Percentiles rank a stretch among this genome's conserved stretches.
Evolutionary conservation across 2,888 invertebrate species (phyloP).

Genomic region (Yponomeuta sedellus): DNA sequence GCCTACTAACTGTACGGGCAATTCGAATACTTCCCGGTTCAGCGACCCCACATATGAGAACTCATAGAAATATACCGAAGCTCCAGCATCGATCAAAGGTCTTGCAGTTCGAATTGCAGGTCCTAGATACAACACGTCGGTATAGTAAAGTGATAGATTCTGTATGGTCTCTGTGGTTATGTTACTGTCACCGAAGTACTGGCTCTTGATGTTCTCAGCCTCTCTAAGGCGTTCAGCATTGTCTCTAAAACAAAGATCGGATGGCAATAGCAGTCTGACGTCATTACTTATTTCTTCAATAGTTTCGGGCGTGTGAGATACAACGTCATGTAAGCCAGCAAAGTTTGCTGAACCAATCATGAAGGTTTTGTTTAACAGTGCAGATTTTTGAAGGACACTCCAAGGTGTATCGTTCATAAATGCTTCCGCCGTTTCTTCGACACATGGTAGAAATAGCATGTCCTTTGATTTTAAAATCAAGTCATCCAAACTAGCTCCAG

Average conservation of each 20-base stretch:
- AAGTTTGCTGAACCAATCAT: constrained; percentile 51
- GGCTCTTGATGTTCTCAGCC: constrained; percentile 34
- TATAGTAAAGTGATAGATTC: constrained; percentile 40
- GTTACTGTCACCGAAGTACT: constrained; percentile 41
- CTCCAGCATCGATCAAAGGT: constrained; percentile 39
- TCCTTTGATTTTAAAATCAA: constrained; percentile 23
- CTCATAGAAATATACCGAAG: constrained; percentile 73
- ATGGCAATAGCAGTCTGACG: constrained; percentile 37
- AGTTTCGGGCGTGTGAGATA: constrained; percentile 31
- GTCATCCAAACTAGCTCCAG: background rate
- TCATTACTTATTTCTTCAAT: constrained; percentile 38
- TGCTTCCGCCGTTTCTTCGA: constrained; percentile 29
- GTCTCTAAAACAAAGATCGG: constrained; percentile 42
- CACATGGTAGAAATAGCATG: constrained; percentile 43
- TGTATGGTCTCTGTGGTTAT: constrained; percentile 32
- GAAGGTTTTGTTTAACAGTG: constrained; percentile 32
- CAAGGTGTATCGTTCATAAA: constrained; percentile 47
- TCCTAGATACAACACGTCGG: constrained; percentile 48
- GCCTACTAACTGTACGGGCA: constrained; percentile 38
- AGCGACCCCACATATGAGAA: constrained; percentile 70
- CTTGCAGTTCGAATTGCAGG: constrained; percentile 47
- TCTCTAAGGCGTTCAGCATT: constrained; percentile 27
- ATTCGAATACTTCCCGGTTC: constrained; percentile 56
- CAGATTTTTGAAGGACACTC: constrained; percentile 33
- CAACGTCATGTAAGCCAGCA: constrained; percentile 46